Evolutionary conservation across 2,888 invertebrate genomes (phyloP).

Genomic region (Dolomedes plantarius): DNA sequence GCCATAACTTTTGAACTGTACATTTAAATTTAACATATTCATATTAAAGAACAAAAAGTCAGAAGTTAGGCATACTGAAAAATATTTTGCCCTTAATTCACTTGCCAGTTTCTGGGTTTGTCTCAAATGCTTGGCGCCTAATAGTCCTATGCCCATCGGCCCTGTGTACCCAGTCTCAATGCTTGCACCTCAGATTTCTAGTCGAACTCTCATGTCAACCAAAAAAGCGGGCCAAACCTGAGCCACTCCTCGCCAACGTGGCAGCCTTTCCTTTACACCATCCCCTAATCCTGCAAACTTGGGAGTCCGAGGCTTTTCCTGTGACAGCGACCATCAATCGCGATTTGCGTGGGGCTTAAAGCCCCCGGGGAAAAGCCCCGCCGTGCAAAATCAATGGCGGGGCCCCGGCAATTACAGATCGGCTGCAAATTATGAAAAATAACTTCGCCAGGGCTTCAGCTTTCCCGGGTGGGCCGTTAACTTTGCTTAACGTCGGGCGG

Average conservation of each 20-base stretch:
- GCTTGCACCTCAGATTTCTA: no score
- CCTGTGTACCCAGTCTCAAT: no score
- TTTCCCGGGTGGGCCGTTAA: slow-evolving; percentile 70
- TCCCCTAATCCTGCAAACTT: slow-evolving; percentile 57
- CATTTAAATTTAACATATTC: no score
- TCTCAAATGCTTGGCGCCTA: no score
- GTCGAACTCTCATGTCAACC: no score
- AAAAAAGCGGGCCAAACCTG: not conserved
- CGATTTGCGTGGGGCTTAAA: slow-evolving; percentile 63
- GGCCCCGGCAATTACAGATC: slow-evolving; percentile 71
- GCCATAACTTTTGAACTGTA: no score
- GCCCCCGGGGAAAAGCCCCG: slow-evolving; percentile 53
- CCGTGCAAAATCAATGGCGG: slow-evolving; percentile 62
- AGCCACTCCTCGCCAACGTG: not conserved
- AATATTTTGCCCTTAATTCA: no score
- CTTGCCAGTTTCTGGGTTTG: no score
- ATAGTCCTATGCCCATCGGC: no score
- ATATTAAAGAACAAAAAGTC: no score
- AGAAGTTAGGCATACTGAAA: no score
- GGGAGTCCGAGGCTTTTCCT: slow-evolving; percentile 54
- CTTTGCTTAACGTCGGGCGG: slow-evolving; percentile 65
- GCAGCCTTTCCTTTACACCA: slow-evolving; percentile 18
- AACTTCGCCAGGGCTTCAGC: slow-evolving; percentile 44
- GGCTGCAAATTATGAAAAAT: slow-evolving; percentile 73
- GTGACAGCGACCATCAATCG: slow-evolving; percentile 71